A percentile compares a stretch with the other conserved stretches of the same genome.
phyloP scores from a whole-genome alignment of 1,140 invertebrate species.

The Papilio machaon region DNA sequence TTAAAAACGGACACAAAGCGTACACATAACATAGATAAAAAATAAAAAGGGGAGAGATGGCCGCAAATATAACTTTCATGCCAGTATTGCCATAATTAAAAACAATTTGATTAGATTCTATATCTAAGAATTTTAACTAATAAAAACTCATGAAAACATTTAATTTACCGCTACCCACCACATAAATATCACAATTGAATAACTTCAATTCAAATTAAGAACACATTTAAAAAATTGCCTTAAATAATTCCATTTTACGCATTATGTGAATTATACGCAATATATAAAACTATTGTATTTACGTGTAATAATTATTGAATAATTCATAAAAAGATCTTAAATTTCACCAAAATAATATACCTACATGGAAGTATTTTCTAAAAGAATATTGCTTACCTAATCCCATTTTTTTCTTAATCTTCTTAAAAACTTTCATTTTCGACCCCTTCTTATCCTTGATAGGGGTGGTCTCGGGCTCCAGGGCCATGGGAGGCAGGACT shows the following conservation, averaged over 20 bases:
- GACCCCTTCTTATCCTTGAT: slow-evolving; percentile 77
- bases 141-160: not conserved
- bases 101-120: no score
- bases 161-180: not conserved
- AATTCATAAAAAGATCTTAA: no score
- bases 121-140: no score
- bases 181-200: not conserved
- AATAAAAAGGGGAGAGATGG: not conserved
- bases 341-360: no score
- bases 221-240: not conserved
- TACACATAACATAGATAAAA: slow-evolving; percentile 1
- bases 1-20: not conserved
- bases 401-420: slow-evolving; percentile 80
- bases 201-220: not conserved
- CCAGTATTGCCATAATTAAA: not conserved
- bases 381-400: slow-evolving; percentile 63
- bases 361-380: not conserved
- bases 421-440: slow-evolving; percentile 81
- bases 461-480: slow-evolving; percentile 73
- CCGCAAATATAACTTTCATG: not conserved
- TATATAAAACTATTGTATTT: not conserved
- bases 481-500: slow-evolving; percentile 72
- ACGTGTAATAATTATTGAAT: no score
- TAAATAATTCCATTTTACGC: not conserved
- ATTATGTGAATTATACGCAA: not conserved